Conservation (phyloP, 2,888 invertebrate species). For the Dusona sp. region DNA sequence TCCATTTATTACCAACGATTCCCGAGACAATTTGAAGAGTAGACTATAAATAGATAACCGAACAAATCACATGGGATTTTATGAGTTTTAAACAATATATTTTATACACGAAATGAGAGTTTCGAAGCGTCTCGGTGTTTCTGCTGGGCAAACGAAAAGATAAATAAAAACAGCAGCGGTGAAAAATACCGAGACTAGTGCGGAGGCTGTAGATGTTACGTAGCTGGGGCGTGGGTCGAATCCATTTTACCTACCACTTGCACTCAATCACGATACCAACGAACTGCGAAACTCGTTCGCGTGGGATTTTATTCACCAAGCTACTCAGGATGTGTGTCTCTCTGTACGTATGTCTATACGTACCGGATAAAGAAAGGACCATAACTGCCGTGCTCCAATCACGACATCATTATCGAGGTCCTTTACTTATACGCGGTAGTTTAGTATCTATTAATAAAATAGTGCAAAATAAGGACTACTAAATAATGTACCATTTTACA, state of each 20-base stretch:
- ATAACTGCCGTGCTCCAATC: conserved; percentile 35
- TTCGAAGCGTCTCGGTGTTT: neutral
- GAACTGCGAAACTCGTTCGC: conserved; percentile 79
- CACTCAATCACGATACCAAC: conserved; percentile 76
- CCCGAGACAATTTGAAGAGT: neutral
- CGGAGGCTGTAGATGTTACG: conserved; percentile 52
- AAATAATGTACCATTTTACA: neutral
- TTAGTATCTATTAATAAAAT: conserved; percentile 4
- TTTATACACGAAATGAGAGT: neutral
- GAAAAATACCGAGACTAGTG: conserved; percentile 13
- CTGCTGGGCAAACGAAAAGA: neutral
- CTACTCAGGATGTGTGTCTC: conserved; percentile 32
- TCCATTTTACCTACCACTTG: conserved; percentile 67
- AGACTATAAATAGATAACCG: conserved; percentile 1
- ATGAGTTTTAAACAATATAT: neutral
- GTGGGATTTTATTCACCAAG: conserved; percentile 76
- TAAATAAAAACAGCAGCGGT: conserved; percentile 25
- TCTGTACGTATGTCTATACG: neutral
- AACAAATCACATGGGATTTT: neutral
- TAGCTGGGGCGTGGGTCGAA: conserved; percentile 75
- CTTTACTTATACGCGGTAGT: conserved; percentile 10
- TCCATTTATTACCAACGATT: neutral
- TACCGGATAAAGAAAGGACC: conserved; percentile 52
- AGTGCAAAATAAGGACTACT: neutral
- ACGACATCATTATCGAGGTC: conserved; percentile 45